Evolutionary conservation across 2,113 vertebrate genomes (phyloP).

Genomic region (Recurvirostra avosetta): DNA sequence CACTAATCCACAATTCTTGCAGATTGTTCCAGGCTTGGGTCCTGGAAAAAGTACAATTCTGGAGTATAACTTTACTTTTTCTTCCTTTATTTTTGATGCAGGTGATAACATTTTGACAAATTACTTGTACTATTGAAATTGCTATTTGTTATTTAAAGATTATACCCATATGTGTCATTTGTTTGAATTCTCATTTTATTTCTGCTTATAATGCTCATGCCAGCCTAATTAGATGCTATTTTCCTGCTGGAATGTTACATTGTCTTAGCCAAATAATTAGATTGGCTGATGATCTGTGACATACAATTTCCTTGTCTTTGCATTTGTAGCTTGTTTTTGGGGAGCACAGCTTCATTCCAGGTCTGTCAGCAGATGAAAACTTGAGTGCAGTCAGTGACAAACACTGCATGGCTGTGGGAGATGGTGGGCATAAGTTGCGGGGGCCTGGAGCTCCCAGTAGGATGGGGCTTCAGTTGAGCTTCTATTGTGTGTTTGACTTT

Average conservation of each 20-base stretch:
- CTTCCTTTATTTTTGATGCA: not conserved
- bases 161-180: not conserved
- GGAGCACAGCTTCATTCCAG: not conserved
- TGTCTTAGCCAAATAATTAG: not conserved
- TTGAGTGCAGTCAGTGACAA: not conserved
- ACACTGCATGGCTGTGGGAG: not conserved
- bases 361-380: not conserved
- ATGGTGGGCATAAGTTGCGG: accelerated
- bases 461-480: not conserved
- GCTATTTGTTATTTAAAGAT: not conserved
- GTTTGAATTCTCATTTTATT: not conserved
- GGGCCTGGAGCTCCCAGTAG: not conserved
- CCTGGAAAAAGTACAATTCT: not conserved
- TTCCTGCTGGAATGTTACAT: not conserved
- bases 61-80: not conserved
- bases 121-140: not conserved
- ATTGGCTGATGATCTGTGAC: not conserved
- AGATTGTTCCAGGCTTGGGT: not conserved
- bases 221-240: conserved; percentile 14
- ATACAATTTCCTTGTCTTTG: not conserved
- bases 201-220: not conserved
- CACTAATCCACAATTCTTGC: not conserved
- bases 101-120: not conserved
- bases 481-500: not conserved
- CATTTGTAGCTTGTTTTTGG: not conserved